Evolutionary conservation across 2,888 invertebrate genomes (phyloP), one percentile per base, ranked within the genome.

Genomic region (Pseudococcus viburni): DNA sequence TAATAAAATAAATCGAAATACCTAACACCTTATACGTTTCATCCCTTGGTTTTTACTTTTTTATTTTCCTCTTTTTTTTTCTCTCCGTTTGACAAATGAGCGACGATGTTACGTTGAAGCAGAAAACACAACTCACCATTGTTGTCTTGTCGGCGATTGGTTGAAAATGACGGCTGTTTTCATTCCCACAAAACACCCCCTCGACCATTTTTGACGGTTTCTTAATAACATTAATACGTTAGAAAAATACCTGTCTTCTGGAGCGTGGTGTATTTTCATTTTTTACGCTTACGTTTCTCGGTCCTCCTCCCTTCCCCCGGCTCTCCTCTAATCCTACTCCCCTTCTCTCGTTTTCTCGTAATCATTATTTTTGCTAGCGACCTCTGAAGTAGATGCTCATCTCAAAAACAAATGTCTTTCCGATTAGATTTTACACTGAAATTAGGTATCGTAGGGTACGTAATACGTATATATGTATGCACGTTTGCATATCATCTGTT

Each of bases 181-280:
- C 39, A 80, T 87, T 87, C 87, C 87, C 87, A 87, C 87, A 87
- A 87, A 87, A 77, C 87, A 87, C 87, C 87, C 87, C 87, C 87
- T 87, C 87, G 87, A 87, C 87, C 77, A 80, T 87, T 87, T 87
- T 87, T 87, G 87, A 87, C 87, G 87, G 80, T 87, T 87, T 87
- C 87, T 87, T 87, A 87, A 87, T 87, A 87, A 87, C 87, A 48
- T 87, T 87, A 87, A 87, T 87, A 87, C 87, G 73, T 87, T 87
- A 87, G 77, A 46, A 39, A 77, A 19, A 46, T 86, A 86, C 86
- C 86, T 86, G 86, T 42, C 77, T 77, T 46, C 64, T 42, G 42
- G 64, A 64, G 22, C 64, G 19, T 51, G 4, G 64, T 22, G 26
- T 73, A 22, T 73, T 26, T 42, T 42, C 33, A 22, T 73, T 26